Conservation (phyloP, 2,797 vertebrate genomes). For the Gypaetus barbatus region DNA sequence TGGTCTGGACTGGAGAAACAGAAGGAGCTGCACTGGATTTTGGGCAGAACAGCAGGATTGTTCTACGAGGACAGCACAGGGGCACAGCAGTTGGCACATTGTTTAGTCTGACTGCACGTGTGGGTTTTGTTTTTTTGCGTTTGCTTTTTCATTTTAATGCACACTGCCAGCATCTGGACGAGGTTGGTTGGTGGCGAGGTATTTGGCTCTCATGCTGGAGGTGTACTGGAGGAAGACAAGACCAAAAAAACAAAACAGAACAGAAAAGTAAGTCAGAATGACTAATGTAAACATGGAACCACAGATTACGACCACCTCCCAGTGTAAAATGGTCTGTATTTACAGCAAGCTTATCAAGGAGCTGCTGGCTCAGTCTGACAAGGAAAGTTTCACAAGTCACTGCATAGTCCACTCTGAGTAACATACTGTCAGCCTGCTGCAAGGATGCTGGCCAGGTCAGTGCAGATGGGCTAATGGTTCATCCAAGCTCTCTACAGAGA, state of each 20-base stretch:
- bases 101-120: slow-evolving; percentile 59
- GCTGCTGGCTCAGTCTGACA: not conserved
- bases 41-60: slow-evolving; percentile 52
- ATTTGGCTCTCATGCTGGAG: slow-evolving; percentile 99
- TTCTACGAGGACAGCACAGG: slow-evolving; percentile 50
- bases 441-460: not conserved
- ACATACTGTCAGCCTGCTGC: not conserved
- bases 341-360: not conserved
- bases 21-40: slow-evolving; percentile 75
- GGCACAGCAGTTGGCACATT: slow-evolving; percentile 67
- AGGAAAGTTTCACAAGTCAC: not conserved
- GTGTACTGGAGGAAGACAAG: slow-evolving; percentile 87
- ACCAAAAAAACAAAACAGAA: not conserved
- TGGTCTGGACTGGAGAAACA: slow-evolving; percentile 65
- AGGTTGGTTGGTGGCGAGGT: slow-evolving; percentile 92
- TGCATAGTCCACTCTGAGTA: not conserved
- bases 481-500: not conserved
- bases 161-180: slow-evolving; percentile 85
- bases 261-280: slow-evolving; percentile 12
- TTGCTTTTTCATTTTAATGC: slow-evolving; percentile 72
- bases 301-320: not conserved
- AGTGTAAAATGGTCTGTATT: not conserved
- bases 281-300: not conserved
- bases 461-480: not conserved
- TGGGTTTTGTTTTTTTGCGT: slow-evolving; percentile 24